A percentile compares a stretch with the other conserved stretches of the same genome.
Conservation (phyloP, 2,888 invertebrate species). For the Rhogogaster chlorosoma region DNA sequence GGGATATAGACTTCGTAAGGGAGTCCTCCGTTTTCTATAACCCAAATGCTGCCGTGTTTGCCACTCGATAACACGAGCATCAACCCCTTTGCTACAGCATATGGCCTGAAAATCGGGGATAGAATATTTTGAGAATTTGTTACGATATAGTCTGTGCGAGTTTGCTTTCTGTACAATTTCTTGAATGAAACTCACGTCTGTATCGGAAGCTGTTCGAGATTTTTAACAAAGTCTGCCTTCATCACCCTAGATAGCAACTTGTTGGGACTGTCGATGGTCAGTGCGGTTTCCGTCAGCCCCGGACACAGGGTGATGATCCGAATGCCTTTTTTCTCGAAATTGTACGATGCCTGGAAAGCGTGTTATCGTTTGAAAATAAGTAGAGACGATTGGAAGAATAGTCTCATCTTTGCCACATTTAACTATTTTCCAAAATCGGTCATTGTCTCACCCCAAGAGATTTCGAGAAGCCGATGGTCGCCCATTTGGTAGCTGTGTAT, state of each 20-base stretch:
- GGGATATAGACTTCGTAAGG: conserved; percentile 72
- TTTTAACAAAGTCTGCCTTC: conserved; percentile 74
- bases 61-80: conserved; percentile 67
- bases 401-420: neutral
- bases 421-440: neutral
- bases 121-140: neutral
- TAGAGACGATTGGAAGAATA: neutral
- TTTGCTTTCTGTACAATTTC: neutral
- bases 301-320: conserved; percentile 76
- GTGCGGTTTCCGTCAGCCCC: conserved; percentile 74
- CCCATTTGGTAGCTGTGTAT: conserved; percentile 75
- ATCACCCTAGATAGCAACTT: conserved; percentile 71
- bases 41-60: conserved; percentile 72
- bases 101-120: conserved; percentile 63
- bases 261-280: conserved; percentile 72
- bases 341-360: conserved; percentile 66
- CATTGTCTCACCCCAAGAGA: conserved; percentile 66
- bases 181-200: conserved; percentile 69
- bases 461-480: conserved; percentile 71
- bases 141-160: too few relatives aligned
- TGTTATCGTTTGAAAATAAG: neutral
- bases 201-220: conserved; percentile 70
- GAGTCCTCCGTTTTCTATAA: conserved; percentile 70
- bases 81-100: conserved; percentile 71
- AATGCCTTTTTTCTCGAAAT: conserved; percentile 73